Evolutionary conservation across 2,888 invertebrate genomes (phyloP).

Genomic region (Scaptomyza polygonia): DNA sequence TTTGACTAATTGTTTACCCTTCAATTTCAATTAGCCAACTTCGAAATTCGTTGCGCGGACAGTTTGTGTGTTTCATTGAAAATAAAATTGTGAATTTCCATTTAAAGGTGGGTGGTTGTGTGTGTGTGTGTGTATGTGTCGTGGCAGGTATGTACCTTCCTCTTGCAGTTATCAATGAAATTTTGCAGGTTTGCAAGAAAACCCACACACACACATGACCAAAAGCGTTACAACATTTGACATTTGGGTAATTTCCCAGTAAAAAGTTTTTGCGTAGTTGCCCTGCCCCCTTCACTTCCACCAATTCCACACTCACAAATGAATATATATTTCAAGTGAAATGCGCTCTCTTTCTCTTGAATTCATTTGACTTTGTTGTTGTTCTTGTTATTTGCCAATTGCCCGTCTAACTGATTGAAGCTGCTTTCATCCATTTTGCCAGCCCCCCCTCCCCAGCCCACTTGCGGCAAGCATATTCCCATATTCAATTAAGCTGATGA

Average conservation of each 20-base stretch:
- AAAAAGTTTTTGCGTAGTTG: constrained; percentile 32
- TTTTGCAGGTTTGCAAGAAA: neutral
- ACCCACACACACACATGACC: neutral
- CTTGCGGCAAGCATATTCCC: constrained; percentile 22
- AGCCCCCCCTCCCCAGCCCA: neutral
- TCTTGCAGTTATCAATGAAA: constrained; percentile 19
- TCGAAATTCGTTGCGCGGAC: constrained; percentile 10
- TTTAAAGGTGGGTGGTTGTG: constrained; percentile 1
- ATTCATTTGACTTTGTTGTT: constrained; percentile 17
- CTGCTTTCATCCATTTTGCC: neutral
- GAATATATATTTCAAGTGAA: neutral
- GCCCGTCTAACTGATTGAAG: constrained; percentile 5
- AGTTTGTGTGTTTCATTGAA: constrained; percentile 27
- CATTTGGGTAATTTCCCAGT: constrained; percentile 7
- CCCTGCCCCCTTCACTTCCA: neutral
- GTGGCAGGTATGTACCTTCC: neutral
- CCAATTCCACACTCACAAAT: neutral
- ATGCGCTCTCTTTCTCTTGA: neutral
- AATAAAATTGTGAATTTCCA: constrained; percentile 1
- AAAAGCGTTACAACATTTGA: too few relatives aligned
- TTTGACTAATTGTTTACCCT: neutral
- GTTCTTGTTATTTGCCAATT: constrained; percentile 9
- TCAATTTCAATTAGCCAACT: constrained; percentile 29
- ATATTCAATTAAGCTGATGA: constrained; percentile 40
- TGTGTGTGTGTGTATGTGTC: neutral